phyloP scores from a whole-genome alignment of 1,140 invertebrate genomes.

The Drosophila kurseongensis region DNA sequence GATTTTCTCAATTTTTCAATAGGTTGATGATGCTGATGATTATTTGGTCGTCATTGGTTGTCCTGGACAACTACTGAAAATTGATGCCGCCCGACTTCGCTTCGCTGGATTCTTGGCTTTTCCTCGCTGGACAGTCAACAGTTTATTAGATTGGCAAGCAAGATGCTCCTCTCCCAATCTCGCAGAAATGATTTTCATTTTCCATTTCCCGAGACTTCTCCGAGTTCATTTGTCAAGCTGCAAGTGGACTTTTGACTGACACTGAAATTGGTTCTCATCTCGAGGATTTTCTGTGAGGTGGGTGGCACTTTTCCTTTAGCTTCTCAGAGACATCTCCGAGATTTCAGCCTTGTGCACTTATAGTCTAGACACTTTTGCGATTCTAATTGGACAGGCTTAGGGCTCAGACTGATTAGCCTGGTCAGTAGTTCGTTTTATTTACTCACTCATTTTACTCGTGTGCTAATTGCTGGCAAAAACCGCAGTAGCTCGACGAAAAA shows the following conservation, averaged over 20 bases:
- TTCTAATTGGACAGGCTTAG: slow-evolving; percentile 50
- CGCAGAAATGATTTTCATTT: slow-evolving; percentile 3
- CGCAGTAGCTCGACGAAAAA: slow-evolving; percentile 17
- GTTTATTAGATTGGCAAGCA: slow-evolving; percentile 73
- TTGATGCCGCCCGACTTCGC: slow-evolving; percentile 61
- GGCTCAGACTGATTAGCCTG: slow-evolving; percentile 29
- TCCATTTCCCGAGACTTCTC: slow-evolving; percentile 10
- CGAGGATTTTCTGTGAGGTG: slow-evolving; percentile 10
- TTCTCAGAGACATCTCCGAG: slow-evolving; percentile 9
- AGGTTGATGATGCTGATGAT: slow-evolving; percentile 54
- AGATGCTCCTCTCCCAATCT: slow-evolving; percentile 13
- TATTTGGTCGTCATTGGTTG: slow-evolving; percentile 61
- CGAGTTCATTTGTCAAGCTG: slow-evolving; percentile 67
- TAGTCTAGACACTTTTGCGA: slow-evolving; percentile 61
- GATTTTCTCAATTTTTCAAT: slow-evolving; percentile 60
- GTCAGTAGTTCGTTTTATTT: slow-evolving; percentile 6
- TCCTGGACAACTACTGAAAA: slow-evolving; percentile 76
- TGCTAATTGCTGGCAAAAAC: slow-evolving; percentile 63
- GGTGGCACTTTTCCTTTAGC: slow-evolving; percentile 2
- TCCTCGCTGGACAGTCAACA: slow-evolving; percentile 55
- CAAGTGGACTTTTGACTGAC: slow-evolving; percentile 43
- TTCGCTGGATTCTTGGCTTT: slow-evolving; percentile 24
- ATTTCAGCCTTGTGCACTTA: slow-evolving; percentile 22
- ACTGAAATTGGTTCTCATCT: slow-evolving; percentile 41
- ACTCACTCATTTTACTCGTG: slow-evolving; percentile 7